phyloP scores from a whole-genome alignment of 2,888 invertebrate species.

The Lepidonotus clava region DNA sequence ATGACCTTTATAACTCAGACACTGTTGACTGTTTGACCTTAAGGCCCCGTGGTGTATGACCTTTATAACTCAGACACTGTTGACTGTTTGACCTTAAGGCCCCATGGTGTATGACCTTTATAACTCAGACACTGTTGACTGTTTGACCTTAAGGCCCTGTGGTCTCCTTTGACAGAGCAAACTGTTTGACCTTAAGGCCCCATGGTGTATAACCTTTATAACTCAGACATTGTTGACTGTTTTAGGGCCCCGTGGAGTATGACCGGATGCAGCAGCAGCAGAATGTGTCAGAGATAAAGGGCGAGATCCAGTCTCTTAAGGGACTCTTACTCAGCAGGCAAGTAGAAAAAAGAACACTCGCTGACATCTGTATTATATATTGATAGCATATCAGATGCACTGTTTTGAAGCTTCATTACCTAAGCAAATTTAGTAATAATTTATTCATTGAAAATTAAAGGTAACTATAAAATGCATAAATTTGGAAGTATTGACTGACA shows the following conservation, averaged over 20 bases:
- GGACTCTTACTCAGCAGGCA: conserved; percentile 60
- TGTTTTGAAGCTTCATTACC: not conserved
- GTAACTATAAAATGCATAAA: not conserved
- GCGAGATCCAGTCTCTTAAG: conserved; percentile 60
- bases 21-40: too few relatives aligned
- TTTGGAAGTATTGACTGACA: not conserved
- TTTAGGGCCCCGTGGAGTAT: conserved; percentile 14
- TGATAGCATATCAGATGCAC: not conserved
- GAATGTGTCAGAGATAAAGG: conserved; percentile 56
- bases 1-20: too few relatives aligned
- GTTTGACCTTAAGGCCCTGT: too few relatives aligned
- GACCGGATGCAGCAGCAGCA: conserved; percentile 40
- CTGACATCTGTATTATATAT: not conserved
- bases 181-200: too few relatives aligned
- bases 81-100: too few relatives aligned
- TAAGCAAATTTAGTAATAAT: not conserved
- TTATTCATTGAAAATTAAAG: not conserved
- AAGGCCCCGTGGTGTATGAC: too few relatives aligned
- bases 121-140: too few relatives aligned
- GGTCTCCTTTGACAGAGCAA: too few relatives aligned
- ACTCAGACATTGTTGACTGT: too few relatives aligned
- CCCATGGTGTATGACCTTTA: too few relatives aligned
- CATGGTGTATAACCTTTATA: too few relatives aligned
- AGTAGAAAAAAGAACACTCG: not conserved
- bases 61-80: too few relatives aligned